Evolutionary conservation across 64 coral and sea anemone genomes (phyloP).

Genomic region (Montipora capricornis): DNA sequence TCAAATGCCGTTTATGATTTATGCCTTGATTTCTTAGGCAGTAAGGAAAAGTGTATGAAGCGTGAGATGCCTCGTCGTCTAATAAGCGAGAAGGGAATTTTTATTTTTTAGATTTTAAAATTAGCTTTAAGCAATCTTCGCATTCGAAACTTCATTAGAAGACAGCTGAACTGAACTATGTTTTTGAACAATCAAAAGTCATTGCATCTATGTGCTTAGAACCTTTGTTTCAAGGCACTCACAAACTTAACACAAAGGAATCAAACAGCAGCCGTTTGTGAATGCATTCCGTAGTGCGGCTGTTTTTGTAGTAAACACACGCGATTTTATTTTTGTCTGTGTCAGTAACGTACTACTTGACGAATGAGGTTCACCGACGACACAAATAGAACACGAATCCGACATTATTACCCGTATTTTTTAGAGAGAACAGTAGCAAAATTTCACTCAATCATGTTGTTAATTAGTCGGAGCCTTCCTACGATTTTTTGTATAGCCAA

Average conservation of each 20-base stretch:
- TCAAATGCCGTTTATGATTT: neutral
- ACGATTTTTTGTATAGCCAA: neutral
- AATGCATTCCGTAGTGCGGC: neutral
- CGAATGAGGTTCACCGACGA: neutral
- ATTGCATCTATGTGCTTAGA: neutral
- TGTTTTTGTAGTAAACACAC: neutral
- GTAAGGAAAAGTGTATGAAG: neutral
- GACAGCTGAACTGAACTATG: neutral
- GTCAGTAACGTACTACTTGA: neutral
- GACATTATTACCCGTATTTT: neutral
- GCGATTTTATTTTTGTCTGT: neutral
- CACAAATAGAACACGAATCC: neutral
- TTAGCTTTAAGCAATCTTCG: neutral
- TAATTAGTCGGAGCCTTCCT: neutral
- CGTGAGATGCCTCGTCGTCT: no score
- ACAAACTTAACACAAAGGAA: neutral
- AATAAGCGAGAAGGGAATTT: no score
- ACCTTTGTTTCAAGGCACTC: neutral
- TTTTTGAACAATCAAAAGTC: neutral
- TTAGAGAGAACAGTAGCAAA: neutral
- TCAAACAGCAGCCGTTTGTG: constrained; percentile 8
- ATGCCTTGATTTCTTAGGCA: neutral
- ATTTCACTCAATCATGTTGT: neutral
- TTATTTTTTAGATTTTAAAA: no score
- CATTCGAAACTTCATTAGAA: neutral